Evolutionary conservation across 2,888 invertebrate species (phyloP).

Genomic region (Apodemia zela): DNA sequence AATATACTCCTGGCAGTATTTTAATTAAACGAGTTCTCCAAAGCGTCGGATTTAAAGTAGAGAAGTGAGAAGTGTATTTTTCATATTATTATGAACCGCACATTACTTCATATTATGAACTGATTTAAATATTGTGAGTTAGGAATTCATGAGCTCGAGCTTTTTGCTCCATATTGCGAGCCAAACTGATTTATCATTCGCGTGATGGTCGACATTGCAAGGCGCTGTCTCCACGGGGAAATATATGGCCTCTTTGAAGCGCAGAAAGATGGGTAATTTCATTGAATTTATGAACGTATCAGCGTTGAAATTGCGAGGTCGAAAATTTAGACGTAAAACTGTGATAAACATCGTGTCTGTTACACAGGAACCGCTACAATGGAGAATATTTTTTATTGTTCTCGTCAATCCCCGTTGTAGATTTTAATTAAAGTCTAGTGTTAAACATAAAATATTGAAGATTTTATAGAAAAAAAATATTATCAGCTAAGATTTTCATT

Average conservation of each 20-base stretch:
- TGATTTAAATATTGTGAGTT: slow-evolving; percentile 33
- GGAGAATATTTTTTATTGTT: neutral
- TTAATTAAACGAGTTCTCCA: slow-evolving; percentile 8
- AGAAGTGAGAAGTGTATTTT: slow-evolving; percentile 6
- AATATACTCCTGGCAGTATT: neutral
- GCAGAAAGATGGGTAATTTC: slow-evolving; percentile 77
- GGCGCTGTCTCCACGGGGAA: slow-evolving; percentile 63
- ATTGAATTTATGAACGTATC: slow-evolving; percentile 76
- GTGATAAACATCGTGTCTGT: slow-evolving; percentile 55
- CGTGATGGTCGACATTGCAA: slow-evolving; percentile 69
- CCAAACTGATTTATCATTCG: slow-evolving; percentile 70
- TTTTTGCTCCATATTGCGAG: slow-evolving; percentile 46
- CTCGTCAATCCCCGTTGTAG: neutral
- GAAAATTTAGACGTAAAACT: slow-evolving; percentile 63
- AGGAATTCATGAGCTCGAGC: slow-evolving; percentile 41
- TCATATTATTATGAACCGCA: slow-evolving; percentile 12
- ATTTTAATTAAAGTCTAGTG: neutral
- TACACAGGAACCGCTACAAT: slow-evolving; percentile 14
- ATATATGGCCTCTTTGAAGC: slow-evolving; percentile 76
- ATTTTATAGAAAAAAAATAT: neutral
- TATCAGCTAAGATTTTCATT: too few relatives aligned
- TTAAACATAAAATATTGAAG: neutral
- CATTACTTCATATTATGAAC: slow-evolving; percentile 20
- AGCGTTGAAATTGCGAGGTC: slow-evolving; percentile 61
- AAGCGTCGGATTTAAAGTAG: neutral